phyloP scores from a whole-genome alignment of 2,888 invertebrate genomes.

The Coelinius sp. region DNA sequence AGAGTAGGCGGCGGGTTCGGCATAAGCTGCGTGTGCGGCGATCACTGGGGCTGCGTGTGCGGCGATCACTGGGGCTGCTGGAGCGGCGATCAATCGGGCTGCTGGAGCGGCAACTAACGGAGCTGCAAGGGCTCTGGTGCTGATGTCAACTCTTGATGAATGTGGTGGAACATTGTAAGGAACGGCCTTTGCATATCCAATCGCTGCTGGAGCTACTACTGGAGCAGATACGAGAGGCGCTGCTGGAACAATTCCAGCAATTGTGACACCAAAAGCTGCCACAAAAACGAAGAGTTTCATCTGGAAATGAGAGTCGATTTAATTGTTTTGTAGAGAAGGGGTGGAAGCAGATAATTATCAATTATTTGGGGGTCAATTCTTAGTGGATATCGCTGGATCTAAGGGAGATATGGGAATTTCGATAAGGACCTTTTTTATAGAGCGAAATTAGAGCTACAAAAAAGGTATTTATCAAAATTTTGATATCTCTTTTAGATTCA shows the following conservation, averaged over 20 bases:
- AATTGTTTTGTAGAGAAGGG: no score
- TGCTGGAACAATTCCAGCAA: conserved; percentile 67
- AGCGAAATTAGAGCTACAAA: no score
- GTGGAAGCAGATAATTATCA: no score
- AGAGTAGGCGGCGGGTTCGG: conserved; percentile 61
- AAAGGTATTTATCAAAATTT: no score
- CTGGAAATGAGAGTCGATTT: conserved; percentile 36
- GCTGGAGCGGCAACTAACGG: conserved; percentile 56
- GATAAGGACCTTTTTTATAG: no score
- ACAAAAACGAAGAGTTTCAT: conserved; percentile 44
- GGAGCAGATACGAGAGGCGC: conserved; percentile 65
- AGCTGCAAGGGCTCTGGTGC: conserved; percentile 69
- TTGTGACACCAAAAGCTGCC: conserved; percentile 58
- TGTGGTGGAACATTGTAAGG: conserved; percentile 78
- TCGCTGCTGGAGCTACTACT: conserved; percentile 72
- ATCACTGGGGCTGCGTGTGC: conserved; percentile 61
- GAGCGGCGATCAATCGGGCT: conserved; percentile 47
- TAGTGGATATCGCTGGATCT: no score
- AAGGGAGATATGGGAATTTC: no score
- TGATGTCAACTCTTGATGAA: conserved; percentile 76
- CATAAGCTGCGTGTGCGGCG: conserved; percentile 65
- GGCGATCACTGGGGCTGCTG: conserved; percentile 67
- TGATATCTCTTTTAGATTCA: no score
- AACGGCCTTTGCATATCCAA: conserved; percentile 75
- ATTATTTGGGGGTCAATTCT: not conserved